A percentile compares a stretch with the other conserved stretches of the same genome.
Conservation (phyloP, 2,113 vertebrate genomes). For the Rhynchopsitta pachyrhyncha region DNA sequence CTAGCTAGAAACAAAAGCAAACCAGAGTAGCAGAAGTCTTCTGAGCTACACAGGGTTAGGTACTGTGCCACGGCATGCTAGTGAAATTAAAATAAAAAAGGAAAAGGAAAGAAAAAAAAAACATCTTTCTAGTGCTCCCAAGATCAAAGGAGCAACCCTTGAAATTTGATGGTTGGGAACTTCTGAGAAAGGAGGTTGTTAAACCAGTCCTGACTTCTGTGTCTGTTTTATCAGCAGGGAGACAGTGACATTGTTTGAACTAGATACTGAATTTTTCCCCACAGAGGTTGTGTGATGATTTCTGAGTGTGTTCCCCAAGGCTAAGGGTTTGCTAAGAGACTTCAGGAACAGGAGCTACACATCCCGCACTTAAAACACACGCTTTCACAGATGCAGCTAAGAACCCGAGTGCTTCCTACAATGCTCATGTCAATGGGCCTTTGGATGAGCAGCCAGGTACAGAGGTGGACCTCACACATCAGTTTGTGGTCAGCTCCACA, state of each 20-base stretch:
- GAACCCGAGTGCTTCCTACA: background rate
- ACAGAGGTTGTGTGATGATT: conserved; percentile 1
- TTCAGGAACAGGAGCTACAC: background rate
- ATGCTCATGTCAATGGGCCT: background rate
- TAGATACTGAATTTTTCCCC: background rate
- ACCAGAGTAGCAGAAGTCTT: background rate
- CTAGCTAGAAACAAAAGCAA: background rate
- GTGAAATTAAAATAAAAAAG: conserved; percentile 14
- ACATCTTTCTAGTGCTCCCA: background rate
- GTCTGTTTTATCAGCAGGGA: conserved; percentile 24
- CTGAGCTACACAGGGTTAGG: background rate
- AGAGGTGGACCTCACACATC: background rate
- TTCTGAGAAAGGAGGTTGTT: conserved; percentile 42
- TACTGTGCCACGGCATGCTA: background rate
- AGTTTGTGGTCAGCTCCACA: background rate
- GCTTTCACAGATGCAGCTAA: background rate
- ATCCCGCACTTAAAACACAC: background rate
- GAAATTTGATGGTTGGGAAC: conserved; percentile 48
- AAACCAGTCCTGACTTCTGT: conserved; percentile 29
- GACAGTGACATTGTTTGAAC: conserved; percentile 45
- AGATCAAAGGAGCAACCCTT: conserved; percentile 59
- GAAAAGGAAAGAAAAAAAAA: background rate
- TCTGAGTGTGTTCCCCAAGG: background rate
- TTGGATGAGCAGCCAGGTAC: background rate
- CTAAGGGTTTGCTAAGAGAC: background rate